Evolutionary conservation across 53 echinoderm and acorn worm species (phyloP).

Genomic region (Holothuria scabra): DNA sequence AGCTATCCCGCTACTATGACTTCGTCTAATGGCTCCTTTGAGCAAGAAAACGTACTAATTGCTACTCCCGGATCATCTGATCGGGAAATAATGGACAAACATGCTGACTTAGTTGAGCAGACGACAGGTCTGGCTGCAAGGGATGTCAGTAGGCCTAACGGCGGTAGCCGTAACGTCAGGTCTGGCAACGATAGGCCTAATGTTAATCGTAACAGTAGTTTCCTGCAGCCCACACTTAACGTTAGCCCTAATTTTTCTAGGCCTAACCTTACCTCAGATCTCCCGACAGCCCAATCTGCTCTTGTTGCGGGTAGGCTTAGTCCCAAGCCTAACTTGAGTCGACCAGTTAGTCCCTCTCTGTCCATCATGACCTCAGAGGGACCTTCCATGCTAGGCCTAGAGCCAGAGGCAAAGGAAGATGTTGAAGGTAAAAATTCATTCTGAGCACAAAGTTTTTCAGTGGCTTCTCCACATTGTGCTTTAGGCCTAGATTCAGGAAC

Average conservation of each 20-base stretch:
- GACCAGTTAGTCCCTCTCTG: not conserved
- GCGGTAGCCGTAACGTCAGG: not conserved
- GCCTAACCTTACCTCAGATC: not conserved
- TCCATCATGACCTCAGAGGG: not conserved
- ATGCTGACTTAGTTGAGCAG: conserved; percentile 29
- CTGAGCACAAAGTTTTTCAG: not conserved
- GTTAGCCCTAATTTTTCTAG: too few relatives aligned
- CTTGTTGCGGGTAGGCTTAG: not conserved
- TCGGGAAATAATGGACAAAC: not conserved
- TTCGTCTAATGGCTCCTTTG: conserved; percentile 14
- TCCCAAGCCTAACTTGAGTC: not conserved
- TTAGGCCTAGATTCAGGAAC: not conserved
- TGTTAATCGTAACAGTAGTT: not conserved
- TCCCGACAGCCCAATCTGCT: not conserved
- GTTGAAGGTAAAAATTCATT: not conserved
- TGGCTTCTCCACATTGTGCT: conserved; percentile 4
- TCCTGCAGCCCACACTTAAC: too few relatives aligned
- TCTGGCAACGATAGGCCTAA: not conserved
- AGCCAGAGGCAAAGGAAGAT: conserved; percentile 9
- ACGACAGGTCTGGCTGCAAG: conserved; percentile 1
- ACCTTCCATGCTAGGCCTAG: conserved; percentile 16
- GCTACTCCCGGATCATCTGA: not conserved
- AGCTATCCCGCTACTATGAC: not conserved
- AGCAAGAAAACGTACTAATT: not conserved
- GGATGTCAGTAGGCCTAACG: not conserved